A percentile compares a stretch with the other conserved stretches of the same genome.
Conservation (phyloP, 2,888 invertebrate genomes). For the Cerceris rybyensis region DNA sequence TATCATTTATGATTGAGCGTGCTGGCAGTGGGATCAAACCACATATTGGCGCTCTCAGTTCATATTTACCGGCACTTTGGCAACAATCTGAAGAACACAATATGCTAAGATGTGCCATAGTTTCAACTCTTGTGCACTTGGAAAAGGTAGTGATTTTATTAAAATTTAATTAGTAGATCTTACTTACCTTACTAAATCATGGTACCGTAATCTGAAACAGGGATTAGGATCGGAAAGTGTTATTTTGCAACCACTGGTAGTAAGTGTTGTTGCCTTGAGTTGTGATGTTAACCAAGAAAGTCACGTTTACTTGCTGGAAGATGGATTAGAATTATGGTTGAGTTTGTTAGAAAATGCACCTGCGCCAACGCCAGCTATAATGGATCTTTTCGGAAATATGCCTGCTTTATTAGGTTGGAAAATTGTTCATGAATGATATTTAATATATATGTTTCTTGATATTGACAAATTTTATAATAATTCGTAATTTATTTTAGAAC, state of each 20-base stretch:
- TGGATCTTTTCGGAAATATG: slow-evolving; percentile 90
- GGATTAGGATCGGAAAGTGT: slow-evolving; percentile 83
- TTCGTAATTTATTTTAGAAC: slow-evolving; percentile 84
- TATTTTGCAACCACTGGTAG: slow-evolving; percentile 83
- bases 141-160: slow-evolving; percentile 85
- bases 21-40: slow-evolving; percentile 90
- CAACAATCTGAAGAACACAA: slow-evolving; percentile 92
- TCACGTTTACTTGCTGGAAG: slow-evolving; percentile 95
- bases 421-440: slow-evolving; percentile 5
- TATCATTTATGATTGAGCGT: slow-evolving; percentile 94
- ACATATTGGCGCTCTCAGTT: slow-evolving; percentile 87
- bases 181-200: slow-evolving; percentile 10
- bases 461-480: neutral
- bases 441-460: neutral
- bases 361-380: slow-evolving; percentile 84
- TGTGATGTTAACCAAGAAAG: slow-evolving; percentile 91
- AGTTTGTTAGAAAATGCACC: slow-evolving; percentile 91
- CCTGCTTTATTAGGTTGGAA: slow-evolving; percentile 87
- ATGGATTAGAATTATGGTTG: slow-evolving; percentile 95
- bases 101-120: slow-evolving; percentile 95
- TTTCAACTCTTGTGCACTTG: slow-evolving; percentile 92
- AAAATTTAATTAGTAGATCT: slow-evolving; percentile 4
- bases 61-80: slow-evolving; percentile 95
- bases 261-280: slow-evolving; percentile 87
- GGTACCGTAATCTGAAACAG: slow-evolving; percentile 70